Conservation (phyloP, 2,797 vertebrate genomes). For the Sebastes matsubarae region DNA sequence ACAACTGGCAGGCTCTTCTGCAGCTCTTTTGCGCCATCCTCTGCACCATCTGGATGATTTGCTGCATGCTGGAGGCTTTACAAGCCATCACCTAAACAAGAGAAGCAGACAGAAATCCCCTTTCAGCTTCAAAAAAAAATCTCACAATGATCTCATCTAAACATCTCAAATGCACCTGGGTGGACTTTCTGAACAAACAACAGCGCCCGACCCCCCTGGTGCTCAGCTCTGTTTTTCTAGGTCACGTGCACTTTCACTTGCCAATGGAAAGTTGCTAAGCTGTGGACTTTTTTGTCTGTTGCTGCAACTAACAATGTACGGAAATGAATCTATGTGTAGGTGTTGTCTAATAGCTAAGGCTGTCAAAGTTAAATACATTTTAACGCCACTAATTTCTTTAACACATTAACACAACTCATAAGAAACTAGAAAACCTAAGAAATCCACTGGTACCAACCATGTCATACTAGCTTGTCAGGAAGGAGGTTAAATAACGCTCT, state of each 20-base stretch:
- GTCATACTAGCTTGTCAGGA: no score
- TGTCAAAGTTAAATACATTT: no score
- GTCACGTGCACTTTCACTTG: neutral
- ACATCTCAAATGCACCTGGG: neutral
- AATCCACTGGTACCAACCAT: no score
- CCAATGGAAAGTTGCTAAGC: neutral
- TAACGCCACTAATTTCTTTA: no score
- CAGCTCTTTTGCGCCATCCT: constrained; percentile 60
- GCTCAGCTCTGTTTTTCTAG: neutral
- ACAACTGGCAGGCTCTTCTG: constrained; percentile 49
- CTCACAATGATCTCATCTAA: neutral
- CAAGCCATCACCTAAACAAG: neutral
- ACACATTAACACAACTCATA: no score
- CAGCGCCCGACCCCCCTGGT: neutral
- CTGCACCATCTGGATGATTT: constrained; percentile 55
- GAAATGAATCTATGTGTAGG: neutral
- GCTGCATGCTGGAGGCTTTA: constrained; percentile 31
- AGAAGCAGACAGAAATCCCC: neutral
- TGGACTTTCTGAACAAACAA: neutral
- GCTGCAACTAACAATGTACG: neutral
- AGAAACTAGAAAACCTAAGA: no score
- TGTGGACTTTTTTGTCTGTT: neutral
- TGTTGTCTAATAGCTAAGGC: no score
- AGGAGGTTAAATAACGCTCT: no score
- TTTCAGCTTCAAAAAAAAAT: neutral